Evolutionary conservation across 2,888 invertebrate species (phyloP).

Genomic region (Uloborus plumipes): DNA sequence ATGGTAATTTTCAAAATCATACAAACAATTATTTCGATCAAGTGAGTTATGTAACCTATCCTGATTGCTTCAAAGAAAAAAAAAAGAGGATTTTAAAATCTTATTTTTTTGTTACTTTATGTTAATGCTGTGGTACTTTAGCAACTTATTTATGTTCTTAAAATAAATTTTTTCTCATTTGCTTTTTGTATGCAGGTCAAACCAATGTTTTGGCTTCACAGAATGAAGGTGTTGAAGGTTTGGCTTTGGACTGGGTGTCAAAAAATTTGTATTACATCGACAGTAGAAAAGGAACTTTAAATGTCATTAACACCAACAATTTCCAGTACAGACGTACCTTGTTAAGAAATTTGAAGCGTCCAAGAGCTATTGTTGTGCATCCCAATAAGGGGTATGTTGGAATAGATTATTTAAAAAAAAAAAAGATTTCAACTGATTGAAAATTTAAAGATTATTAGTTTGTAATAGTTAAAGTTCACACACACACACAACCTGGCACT

Average conservation of each 20-base stretch:
- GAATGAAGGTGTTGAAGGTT: slow-evolving; percentile 95
- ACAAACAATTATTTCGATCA: too few species aligned
- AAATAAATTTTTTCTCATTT: not conserved
- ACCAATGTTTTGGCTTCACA: slow-evolving; percentile 95
- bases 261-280: slow-evolving; percentile 97
- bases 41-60: too few species aligned
- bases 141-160: not conserved
- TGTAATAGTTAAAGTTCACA: too few species aligned
- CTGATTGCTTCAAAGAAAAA: too few species aligned
- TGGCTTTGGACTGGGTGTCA: slow-evolving; percentile 95
- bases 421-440: too few species aligned
- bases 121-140: not conserved
- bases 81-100: not conserved
- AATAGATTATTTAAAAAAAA: not conserved
- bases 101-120: not conserved
- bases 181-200: slow-evolving; percentile 73
- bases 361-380: slow-evolving; percentile 95
- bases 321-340: slow-evolving; percentile 87
- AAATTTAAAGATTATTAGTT: too few species aligned
- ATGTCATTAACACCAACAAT: slow-evolving; percentile 89
- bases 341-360: slow-evolving; percentile 88
- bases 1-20: too few species aligned
- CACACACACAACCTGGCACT: too few species aligned
- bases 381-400: slow-evolving; percentile 85
- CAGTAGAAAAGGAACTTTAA: slow-evolving; percentile 91